Conservation (phyloP, 2,888 invertebrate genomes). For the Leptopilina drosophilae region DNA sequence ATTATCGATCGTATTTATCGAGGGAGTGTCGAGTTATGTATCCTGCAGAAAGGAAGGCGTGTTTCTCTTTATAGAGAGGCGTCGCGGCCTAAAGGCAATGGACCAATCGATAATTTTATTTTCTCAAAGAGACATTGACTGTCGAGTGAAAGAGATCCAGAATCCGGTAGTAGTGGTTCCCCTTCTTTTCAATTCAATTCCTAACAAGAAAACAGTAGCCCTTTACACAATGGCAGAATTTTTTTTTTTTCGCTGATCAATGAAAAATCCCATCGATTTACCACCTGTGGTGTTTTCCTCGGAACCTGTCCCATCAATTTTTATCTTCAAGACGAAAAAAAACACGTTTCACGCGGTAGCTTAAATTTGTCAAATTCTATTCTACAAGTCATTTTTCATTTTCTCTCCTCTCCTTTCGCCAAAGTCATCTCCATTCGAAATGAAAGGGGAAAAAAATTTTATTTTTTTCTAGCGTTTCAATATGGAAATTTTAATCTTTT, state of each 20-base stretch:
- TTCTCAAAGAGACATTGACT: slow-evolving; percentile 63
- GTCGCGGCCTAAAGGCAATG: slow-evolving; percentile 55
- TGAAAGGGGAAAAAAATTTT: too few species aligned
- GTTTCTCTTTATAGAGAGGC: slow-evolving; percentile 67
- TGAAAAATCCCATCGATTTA: slow-evolving; percentile 24
- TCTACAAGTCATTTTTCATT: not conserved
- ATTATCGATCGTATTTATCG: slow-evolving; percentile 18
- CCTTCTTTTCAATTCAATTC: too few species aligned
- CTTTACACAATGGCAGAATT: not conserved
- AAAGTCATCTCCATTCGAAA: too few species aligned
- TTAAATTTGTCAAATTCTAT: not conserved
- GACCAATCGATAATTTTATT: slow-evolving; percentile 70
- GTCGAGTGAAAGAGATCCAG: slow-evolving; percentile 30
- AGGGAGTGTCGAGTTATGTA: slow-evolving; percentile 57
- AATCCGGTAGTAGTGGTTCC: slow-evolving; percentile 40
- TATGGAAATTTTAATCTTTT: too few species aligned
- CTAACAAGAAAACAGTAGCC: slow-evolving; percentile 33
- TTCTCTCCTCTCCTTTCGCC: not conserved
- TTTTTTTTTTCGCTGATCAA: slow-evolving; percentile 1
- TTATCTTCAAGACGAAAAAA: not conserved
- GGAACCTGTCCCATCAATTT: slow-evolving; percentile 1
- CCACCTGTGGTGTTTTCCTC: slow-evolving; percentile 29
- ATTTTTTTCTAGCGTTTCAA: too few species aligned
- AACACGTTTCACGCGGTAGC: not conserved
- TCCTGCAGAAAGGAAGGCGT: slow-evolving; percentile 67